Evolutionary conservation across 2,888 invertebrate genomes (phyloP).

Genomic region (Leuctra nigra): DNA sequence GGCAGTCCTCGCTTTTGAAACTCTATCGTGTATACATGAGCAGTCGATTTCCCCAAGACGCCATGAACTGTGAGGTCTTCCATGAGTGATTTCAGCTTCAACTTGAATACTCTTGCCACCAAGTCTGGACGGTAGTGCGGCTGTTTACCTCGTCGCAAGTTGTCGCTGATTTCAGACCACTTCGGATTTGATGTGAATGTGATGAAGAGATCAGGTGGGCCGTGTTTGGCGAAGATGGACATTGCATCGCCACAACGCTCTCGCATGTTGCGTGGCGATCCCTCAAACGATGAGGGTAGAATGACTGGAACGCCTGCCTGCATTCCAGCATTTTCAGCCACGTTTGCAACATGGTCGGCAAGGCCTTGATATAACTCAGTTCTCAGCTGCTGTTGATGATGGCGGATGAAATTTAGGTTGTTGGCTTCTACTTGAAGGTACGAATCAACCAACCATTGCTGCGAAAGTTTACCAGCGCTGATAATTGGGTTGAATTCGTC

Average conservation of each 20-base stretch:
- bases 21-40: conserved; percentile 32
- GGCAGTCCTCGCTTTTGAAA: conserved; percentile 35
- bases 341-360: conserved; percentile 26
- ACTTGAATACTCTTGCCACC: conserved; percentile 27
- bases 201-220: conserved; percentile 28
- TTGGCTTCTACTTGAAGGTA: conserved; percentile 14
- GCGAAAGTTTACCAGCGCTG: conserved; percentile 7
- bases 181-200: conserved; percentile 33
- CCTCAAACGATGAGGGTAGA: conserved; percentile 28
- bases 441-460: conserved; percentile 11
- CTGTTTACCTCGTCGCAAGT: conserved; percentile 23
- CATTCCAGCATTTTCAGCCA: conserved; percentile 27
- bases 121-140: conserved; percentile 27
- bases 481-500: not conserved
- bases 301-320: conserved; percentile 26
- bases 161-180: conserved; percentile 32
- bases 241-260: conserved; percentile 30
- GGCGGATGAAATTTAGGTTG: conserved; percentile 28
- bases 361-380: conserved; percentile 28
- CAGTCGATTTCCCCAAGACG: conserved; percentile 28
- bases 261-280: conserved; percentile 26
- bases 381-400: conserved; percentile 27
- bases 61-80: conserved; percentile 17
- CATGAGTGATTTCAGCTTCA: conserved; percentile 25
- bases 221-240: conserved; percentile 29